Conservation (phyloP, 2,888 invertebrate species). For the Caenorhabditis macrosperma region DNA sequence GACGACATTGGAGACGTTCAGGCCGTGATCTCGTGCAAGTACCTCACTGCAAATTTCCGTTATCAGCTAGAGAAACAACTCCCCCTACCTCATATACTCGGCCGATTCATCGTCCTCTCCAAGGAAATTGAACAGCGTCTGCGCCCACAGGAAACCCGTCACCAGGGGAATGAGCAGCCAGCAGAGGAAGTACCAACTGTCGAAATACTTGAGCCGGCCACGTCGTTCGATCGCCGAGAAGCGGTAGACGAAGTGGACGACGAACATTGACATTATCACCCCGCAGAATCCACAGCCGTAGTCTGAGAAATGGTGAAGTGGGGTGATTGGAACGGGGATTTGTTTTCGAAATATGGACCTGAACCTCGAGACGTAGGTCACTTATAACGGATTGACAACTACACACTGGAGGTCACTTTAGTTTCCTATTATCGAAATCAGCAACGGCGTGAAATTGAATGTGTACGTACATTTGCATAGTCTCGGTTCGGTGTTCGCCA, state of each 20-base stretch:
- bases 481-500: too few species aligned
- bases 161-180: conserved; percentile 21
- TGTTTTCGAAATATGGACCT: too few species aligned
- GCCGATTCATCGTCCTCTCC: conserved; percentile 9
- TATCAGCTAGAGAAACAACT: not conserved
- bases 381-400: too few species aligned
- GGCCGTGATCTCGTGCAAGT: not conserved
- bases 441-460: too few species aligned
- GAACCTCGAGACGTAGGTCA: too few species aligned
- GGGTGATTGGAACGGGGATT: too few species aligned
- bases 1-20: conserved; percentile 7
- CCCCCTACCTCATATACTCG: conserved; percentile 21
- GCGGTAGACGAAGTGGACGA: conserved; percentile 40
- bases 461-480: too few species aligned
- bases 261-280: conserved; percentile 36
- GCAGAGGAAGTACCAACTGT: conserved; percentile 24
- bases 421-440: too few species aligned
- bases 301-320: not conserved
- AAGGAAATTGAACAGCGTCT: conserved; percentile 1
- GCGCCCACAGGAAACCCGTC: conserved; percentile 22
- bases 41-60: conserved; percentile 9
- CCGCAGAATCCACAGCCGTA: conserved; percentile 41
- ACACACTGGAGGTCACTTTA: too few species aligned
- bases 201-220: conserved; percentile 32
- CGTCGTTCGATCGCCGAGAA: conserved; percentile 33